These are phyloP conservation scores for Cacatua alba DNA, from an alignment of 2,113 vertebrate genomes.

Conservation along the genomic window DNA sequence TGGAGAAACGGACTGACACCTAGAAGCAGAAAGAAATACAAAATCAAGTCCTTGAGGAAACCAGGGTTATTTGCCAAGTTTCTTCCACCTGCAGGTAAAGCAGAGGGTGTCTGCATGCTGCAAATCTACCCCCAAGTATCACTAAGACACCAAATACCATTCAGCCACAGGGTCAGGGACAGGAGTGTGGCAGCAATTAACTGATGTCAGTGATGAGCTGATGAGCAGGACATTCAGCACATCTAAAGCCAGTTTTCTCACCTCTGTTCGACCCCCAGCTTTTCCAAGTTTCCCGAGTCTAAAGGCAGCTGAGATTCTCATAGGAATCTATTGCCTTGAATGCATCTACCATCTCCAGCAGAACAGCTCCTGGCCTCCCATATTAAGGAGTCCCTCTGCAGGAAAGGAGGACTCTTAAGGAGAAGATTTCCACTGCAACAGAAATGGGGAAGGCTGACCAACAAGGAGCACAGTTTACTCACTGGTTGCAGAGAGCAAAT, in stretches of 20 bases:
- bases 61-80: neutral
- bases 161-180: fast-evolving
- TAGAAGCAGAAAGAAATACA: conserved; percentile 72
- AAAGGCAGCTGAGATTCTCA: neutral
- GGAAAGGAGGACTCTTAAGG: neutral
- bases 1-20: conserved; percentile 91
- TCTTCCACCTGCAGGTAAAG: neutral
- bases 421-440: neutral
- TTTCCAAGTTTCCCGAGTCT: neutral
- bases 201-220: neutral
- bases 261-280: neutral
- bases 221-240: neutral
- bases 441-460: neutral
- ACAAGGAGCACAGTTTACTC: neutral
- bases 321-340: neutral
- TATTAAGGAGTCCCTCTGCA: neutral
- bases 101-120: neutral
- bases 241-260: neutral
- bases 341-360: neutral
- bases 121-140: neutral
- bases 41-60: conserved; percentile 25
- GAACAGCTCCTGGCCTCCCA: neutral
- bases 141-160: neutral
- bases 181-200: neutral
- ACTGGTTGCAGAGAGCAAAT: neutral